Conservation (phyloP, 2,797 vertebrate species). For the Girardinus metallicus region DNA sequence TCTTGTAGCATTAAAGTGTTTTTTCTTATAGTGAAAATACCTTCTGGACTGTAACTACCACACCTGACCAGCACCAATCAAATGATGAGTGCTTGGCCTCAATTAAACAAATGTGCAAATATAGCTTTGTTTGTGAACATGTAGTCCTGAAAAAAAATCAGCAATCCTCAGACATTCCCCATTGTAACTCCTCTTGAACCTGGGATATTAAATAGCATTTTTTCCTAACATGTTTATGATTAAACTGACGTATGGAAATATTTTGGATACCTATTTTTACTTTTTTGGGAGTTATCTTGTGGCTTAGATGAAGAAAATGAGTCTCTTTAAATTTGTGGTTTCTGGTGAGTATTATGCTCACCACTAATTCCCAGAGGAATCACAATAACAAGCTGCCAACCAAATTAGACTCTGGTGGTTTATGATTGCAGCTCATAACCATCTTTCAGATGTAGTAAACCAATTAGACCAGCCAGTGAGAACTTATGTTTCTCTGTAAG, state of each 20-base stretch:
- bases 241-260: neutral
- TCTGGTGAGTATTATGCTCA: neutral
- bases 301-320: neutral
- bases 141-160: neutral
- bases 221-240: neutral
- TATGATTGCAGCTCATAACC: neutral
- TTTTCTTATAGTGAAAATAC: neutral
- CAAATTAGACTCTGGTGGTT: neutral
- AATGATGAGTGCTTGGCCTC: neutral
- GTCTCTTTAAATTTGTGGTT: neutral
- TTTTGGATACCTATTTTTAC: neutral
- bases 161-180: neutral
- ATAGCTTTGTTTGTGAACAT: neutral
- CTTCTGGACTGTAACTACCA: neutral
- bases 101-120: neutral
- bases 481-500: neutral
- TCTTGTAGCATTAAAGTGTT: neutral
- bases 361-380: neutral
- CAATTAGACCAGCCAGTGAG: neutral
- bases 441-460: neutral
- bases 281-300: neutral
- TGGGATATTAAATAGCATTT: neutral
- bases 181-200: neutral
- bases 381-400: neutral
- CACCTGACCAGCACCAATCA: neutral